Evolutionary conservation across 2,113 vertebrate species (phyloP).

Genomic region (Myxocyprinus asiaticus): DNA sequence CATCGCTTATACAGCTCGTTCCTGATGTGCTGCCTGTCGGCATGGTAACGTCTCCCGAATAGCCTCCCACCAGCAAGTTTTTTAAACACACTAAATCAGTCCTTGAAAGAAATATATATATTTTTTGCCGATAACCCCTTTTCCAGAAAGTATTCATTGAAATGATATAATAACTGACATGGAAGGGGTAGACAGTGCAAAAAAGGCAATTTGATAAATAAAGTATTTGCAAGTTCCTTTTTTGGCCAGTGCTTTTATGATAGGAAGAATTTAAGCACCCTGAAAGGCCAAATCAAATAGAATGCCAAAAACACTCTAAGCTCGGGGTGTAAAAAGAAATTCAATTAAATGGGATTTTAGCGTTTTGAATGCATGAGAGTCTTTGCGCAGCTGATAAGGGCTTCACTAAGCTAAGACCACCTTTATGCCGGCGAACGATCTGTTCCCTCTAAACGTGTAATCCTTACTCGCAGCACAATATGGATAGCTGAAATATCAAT

Average conservation of each 20-base stretch:
- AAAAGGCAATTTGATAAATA: conserved; percentile 79
- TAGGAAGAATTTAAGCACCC: conserved; percentile 50
- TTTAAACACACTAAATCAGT: conserved; percentile 81
- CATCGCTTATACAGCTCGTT: conserved; percentile 57
- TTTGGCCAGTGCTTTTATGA: conserved; percentile 85
- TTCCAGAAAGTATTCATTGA: conserved; percentile 79
- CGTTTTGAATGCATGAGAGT: conserved; percentile 98
- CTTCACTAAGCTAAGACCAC: conserved; percentile 79
- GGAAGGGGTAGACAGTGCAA: conserved; percentile 63
- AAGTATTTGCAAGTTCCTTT: conserved; percentile 88
- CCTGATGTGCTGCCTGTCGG: conserved; percentile 53
- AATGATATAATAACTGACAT: conserved; percentile 83
- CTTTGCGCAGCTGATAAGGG: conserved; percentile 95
- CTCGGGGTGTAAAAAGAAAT: conserved; percentile 97
- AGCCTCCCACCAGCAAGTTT: conserved; percentile 64
- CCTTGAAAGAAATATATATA: conserved; percentile 75
- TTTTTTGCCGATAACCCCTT: conserved; percentile 71
- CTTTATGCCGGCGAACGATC: conserved; percentile 85
- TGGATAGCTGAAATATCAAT: conserved; percentile 91
- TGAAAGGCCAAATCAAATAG: conserved; percentile 87
- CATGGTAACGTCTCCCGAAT: conserved; percentile 47
- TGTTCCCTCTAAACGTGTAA: conserved; percentile 93
- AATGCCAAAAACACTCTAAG: conserved; percentile 94
- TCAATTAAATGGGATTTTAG: conserved; percentile 99
- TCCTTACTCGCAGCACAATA: conserved; percentile 92